Evolutionary conservation across 2,888 invertebrate genomes (phyloP).

Genomic region (Galerucella calmariensis): DNA sequence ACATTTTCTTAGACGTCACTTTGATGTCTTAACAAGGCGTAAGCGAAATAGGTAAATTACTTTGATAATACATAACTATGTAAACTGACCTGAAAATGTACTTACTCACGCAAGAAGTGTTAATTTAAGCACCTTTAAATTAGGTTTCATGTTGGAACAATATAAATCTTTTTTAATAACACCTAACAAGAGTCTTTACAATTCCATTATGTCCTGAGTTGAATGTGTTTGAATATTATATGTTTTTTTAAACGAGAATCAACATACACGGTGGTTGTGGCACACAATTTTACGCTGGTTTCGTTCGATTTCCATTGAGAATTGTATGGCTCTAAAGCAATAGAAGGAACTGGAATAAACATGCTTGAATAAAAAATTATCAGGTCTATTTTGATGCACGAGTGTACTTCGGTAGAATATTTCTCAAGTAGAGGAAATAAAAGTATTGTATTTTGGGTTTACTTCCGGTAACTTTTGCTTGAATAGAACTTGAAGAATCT

Average conservation of each 20-base stretch:
- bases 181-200: slow-evolving; percentile 20
- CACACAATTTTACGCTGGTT: neutral
- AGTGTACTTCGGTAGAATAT: too few species aligned
- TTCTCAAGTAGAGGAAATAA: too few species aligned
- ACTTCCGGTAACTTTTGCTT: too few species aligned
- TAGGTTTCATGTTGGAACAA: slow-evolving; percentile 26
- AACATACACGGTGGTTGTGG: neutral
- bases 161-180: slow-evolving; percentile 29
- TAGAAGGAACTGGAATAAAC: too few species aligned
- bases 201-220: neutral
- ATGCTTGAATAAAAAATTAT: too few species aligned
- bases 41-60: slow-evolving; percentile 19
- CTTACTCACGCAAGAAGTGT: slow-evolving; percentile 21
- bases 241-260: neutral
- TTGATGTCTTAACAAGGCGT: slow-evolving; percentile 4
- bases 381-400: too few species aligned
- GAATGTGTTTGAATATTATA: neutral
- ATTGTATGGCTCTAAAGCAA: too few species aligned
- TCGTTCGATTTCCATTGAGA: too few species aligned
- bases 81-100: slow-evolving; percentile 24
- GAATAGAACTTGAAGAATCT: too few species aligned
- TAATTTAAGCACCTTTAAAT: slow-evolving; percentile 16
- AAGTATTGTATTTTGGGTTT: too few species aligned
- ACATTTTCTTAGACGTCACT: neutral
- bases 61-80: slow-evolving; percentile 20